Percentiles rank a stretch among this genome's conserved stretches.
These are phyloP conservation scores for Tubiluchus corallicola DNA, from an alignment of 2,888 invertebrate species.

Conservation along the genomic window DNA sequence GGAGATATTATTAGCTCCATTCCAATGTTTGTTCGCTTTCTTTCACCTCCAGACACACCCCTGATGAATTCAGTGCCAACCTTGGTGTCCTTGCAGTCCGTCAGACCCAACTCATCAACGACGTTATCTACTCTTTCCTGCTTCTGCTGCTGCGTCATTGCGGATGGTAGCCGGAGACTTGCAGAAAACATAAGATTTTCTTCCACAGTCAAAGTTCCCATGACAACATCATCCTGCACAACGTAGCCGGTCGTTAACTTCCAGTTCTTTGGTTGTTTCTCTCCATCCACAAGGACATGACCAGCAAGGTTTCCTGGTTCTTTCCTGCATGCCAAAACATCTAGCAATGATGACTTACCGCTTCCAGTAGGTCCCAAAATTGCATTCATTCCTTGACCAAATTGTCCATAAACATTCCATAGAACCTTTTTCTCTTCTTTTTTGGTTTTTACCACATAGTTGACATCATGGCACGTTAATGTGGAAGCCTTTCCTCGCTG, in stretches of 20 bases:
- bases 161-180: conserved; percentile 21
- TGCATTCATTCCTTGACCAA: conserved; percentile 27
- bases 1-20: conserved; percentile 30
- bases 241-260: conserved; percentile 30
- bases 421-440: conserved; percentile 19
- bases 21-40: conserved; percentile 29
- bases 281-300: conserved; percentile 24
- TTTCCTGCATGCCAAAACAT: conserved; percentile 27
- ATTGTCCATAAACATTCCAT: conserved; percentile 24
- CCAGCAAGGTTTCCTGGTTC: conserved; percentile 22
- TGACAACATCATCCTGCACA: conserved; percentile 29
- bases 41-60: conserved; percentile 30
- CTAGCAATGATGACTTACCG: conserved; percentile 29
- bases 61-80: conserved; percentile 29
- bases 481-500: too few relatives aligned
- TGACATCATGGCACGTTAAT: too few relatives aligned
- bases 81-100: conserved; percentile 25
- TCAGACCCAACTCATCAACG: conserved; percentile 25
- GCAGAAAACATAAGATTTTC: conserved; percentile 29
- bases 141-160: conserved; percentile 16
- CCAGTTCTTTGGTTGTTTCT: conserved; percentile 25
- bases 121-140: conserved; percentile 20
- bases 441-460: background rate
- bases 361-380: conserved; percentile 29
- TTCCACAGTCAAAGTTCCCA: conserved; percentile 27